Base-by-base conservation (phyloP, 2,113 vertebrate species). In the Charadrius vociferus region DNA sequence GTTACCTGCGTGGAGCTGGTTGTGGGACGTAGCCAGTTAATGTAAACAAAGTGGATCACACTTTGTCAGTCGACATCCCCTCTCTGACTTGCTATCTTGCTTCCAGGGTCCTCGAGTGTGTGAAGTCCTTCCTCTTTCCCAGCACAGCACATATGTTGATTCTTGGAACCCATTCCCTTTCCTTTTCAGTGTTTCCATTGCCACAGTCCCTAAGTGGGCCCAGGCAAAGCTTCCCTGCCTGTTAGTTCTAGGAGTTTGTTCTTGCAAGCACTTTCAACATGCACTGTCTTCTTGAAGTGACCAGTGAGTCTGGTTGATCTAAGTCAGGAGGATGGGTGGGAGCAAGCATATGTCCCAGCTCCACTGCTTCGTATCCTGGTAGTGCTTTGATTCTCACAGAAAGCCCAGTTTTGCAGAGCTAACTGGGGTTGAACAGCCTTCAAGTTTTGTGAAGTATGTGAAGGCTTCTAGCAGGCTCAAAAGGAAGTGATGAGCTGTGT, bases 321-420 rank as follows among this genome's bases (percentile, higher is more conserved):
- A 16, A 47, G 43, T 22, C 32, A 26, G 5, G 2, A 13, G 5
- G 4, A 9, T 36, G 11, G 10, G 19, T 41, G 59, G 36, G 16
- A 49, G 23, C 12, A 0, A 4, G 26, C 24, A 6, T 32, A 49
- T 77, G 56, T 8, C 15, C 3, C 36, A 49, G 4, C 49, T 61
- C 22, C 18, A 4, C 5, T 0, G 0, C 36, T 39, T 29, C 8
- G 0, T 39, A 2, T 5, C 71, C 12, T 5, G 3, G 2, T 23
- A 1, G 2, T 58, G 55, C 30, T 77, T 36, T 74, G 2, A 21
- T 56, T 55, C 36, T 24, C 0, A 0, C 43, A 61, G 36, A 23
- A 56, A 36, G 14, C 7, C 12, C 12, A 12, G 20, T 36, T 30
- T 73, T 22, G 24, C 36, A 56, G 32, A 29, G 7, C 59, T 55